Base-by-base conservation (phyloP, 2,888 invertebrate species). In the Caenorhabditis wallacei region DNA sequence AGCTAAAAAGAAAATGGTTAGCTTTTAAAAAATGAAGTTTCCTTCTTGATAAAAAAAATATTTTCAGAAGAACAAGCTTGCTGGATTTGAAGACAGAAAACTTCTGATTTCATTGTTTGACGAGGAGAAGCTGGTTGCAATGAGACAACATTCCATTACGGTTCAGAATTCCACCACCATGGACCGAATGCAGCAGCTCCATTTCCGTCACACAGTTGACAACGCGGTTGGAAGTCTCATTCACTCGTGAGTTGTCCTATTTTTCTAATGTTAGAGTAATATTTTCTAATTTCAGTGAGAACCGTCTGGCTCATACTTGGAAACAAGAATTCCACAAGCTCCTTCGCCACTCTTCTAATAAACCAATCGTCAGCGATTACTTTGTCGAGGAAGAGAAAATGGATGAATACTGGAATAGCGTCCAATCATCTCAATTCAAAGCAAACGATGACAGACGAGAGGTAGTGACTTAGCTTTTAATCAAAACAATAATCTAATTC, bases 1-100 rank as follows among this genome's bases (percentile, higher is more conserved):
- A 10, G 56, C 54, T 3, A 94, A 96, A 16, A 71, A 57, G 26
- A 22, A 48, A 20, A 43, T 70, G 63, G 70, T 70, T 10, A 35
- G 3, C 3, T 8, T 30, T 30, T 22, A 16, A 22, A n/a, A n/a
- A 13, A 13, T 1, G 4, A 18, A 16, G n/a, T 2, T 22, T 0
- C 0, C n/a, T n/a, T 20, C 13, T 10, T 4, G 1, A 20, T 22
- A 22, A 22, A 40, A 22, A 0, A n/a, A 16, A 13, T 11, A 13
- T 43, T 75, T 82, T 46, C 37, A 78, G 82, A 78, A 71, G 22
- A 72, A 72, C 43, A 72, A 74, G 22, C 20, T 82, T 20, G 48
- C 16, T 7, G 72, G 66, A 35, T 78, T 72, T n/a, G 78, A 78
- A 35, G 78, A 82, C 56, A 59, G 63, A 13, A 37, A 53, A n/a